These are phyloP conservation scores for Drymonia ruficornis DNA, from an alignment of 2,888 invertebrate genomes.

Conservation along the genomic window DNA sequence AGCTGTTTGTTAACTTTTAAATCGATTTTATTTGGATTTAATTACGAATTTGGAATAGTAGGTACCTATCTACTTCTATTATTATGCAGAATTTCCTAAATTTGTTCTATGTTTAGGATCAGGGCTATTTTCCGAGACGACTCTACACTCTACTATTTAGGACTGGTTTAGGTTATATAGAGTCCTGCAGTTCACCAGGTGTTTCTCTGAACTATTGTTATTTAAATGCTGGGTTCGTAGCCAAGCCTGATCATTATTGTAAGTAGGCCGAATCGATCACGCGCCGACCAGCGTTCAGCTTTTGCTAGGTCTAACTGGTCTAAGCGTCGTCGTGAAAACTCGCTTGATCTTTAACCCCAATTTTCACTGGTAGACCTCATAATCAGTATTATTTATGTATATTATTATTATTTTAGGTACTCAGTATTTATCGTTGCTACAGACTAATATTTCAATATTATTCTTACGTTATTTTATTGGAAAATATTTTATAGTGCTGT, in stretches of 20 bases:
- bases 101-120: too few species aligned
- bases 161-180: background rate
- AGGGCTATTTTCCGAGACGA: too few species aligned
- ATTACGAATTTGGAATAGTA: background rate
- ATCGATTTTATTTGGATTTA: background rate
- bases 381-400: too few species aligned
- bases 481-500: too few species aligned
- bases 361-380: constrained; percentile 1
- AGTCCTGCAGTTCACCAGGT: background rate
- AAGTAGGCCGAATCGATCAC: constrained; percentile 67
- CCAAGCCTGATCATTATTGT: constrained; percentile 19
- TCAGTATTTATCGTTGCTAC: too few species aligned
- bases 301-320: constrained; percentile 43
- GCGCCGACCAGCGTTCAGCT: constrained; percentile 43
- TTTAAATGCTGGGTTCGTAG: background rate
- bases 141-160: too few species aligned
- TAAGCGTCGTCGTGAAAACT: constrained; percentile 43
- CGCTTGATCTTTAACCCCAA: constrained; percentile 59
- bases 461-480: too few species aligned
- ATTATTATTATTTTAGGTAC: too few species aligned
- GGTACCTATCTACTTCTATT: too few species aligned
- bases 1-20: background rate
- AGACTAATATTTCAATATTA: too few species aligned
- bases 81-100: too few species aligned
- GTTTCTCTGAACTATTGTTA: background rate